Evolutionary conservation across 2,113 vertebrate species (phyloP), one percentile per base, ranked within the genome.

Genomic region (Hystrix cristata): DNA sequence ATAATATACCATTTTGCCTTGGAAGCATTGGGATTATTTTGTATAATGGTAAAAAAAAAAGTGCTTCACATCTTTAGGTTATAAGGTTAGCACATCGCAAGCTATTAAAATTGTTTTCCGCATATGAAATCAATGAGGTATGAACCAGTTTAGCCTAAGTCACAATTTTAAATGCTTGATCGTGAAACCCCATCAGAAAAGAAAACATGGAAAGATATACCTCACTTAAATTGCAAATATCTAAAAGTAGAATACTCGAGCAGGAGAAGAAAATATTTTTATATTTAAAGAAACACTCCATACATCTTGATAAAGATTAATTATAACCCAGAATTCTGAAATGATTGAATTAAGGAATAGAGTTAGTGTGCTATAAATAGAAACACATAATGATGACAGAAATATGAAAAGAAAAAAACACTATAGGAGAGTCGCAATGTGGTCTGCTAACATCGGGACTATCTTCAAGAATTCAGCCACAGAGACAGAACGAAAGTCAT

Each of bases 361-460:
- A 90, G 78, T 93, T 72, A 94, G 69, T 7, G 78, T 92, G 29
- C 82, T 15, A 90, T 15, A 23, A 94, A 87, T n/a, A 71, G 65
- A 59, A 92, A 23, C 5, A 72, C 48, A 62, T 95, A 15, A 87
- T 94, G 87, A 76, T 78, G 25, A 90, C 25, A 92, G 48, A 92
- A 76, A 96, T 43, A 87, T 74, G 29, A 69, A 92, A 93, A 64
- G 60, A 43, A 79, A 79, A 80, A 83, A 96, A 81, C 6, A 87
- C 57, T 29, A 64, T 34, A 65, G 53, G 64, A 67, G 78, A 90
- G 88, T 64, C 13, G 25, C 38, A 87, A 23, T 57, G 57, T 34
- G 3, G 53, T 82, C 82, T 31, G 29, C 31, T 89, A 48, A 89
- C n/a, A 71, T 18, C 55, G 59, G 31, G 51, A 71, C 10, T 18